Base-by-base conservation (phyloP, 2,797 vertebrate genomes). In the Lateolabrax maculatus region DNA sequence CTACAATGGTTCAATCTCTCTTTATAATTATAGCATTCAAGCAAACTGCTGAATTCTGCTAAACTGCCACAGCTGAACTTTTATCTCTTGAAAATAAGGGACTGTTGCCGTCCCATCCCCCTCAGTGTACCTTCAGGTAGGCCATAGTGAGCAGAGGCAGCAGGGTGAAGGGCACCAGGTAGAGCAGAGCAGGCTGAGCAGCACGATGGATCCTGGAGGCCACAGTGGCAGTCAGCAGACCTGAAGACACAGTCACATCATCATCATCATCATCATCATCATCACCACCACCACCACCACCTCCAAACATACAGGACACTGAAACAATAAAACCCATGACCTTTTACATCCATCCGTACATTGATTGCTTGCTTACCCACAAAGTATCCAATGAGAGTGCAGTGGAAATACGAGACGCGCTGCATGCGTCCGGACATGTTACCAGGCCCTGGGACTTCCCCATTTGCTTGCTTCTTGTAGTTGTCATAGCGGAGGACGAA, bases 101-200 rank as follows among this genome's bases (percentile, higher is more conserved):
- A n/a, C n/a, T 6, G 18, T 18, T 36, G 15, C 12, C 0, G 25
- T 21, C 8, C 10, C 8, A 11, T 7, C 4, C 8, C 6, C 16
- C 6, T 41, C 18, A 1, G 15, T 71, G 79, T 94, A 99, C 98
- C 98, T 99, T 99, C 96, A 99, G 95, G 93, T 99, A 99, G 95
- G 98, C 98, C 98, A 99, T 99, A 16, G 98, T 99, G 94, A 99
- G 98, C 88, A 99, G 97, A 71, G 98, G 98, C 97, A 99, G 95
- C 93, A 99, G 96, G 95, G 98, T 99, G 90, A 99, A 99, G 11
- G 98, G 98, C 90, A 99, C 98, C 96, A 99, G 95, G 93, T 99
- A 99, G 80, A 99, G 97, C 44, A 99, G 96, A 76, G 98, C 98
- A 0, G 98, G 98, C 93, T 99, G 98, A 81, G 98, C 98, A 18